Evolutionary conservation across 1,140 invertebrate species (phyloP).

Genomic region (Hylaeus anthracinus): DNA sequence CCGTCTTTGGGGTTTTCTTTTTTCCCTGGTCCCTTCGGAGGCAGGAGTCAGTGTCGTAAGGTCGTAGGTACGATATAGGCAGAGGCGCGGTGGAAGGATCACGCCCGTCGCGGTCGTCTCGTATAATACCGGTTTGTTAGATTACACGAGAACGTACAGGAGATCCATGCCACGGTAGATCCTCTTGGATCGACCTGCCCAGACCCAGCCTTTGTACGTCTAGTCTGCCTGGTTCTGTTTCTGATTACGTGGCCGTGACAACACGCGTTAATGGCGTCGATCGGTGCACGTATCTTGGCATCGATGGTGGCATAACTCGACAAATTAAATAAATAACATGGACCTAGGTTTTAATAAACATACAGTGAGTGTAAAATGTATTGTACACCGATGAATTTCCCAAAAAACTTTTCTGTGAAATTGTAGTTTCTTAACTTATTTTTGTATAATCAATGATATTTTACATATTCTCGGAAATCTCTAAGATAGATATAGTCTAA

Average conservation of each 20-base stretch:
- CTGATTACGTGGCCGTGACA: not conserved
- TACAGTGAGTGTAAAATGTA: too few species aligned
- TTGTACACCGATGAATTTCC: too few species aligned
- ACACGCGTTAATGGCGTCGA: not conserved
- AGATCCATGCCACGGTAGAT: slow-evolving; percentile 46
- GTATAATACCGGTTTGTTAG: slow-evolving; percentile 67
- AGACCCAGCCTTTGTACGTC: slow-evolving; percentile 5
- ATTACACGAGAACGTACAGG: slow-evolving; percentile 55
- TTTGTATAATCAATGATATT: too few species aligned
- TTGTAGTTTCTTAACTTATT: too few species aligned
- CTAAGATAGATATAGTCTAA: too few species aligned
- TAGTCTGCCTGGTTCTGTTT: not conserved
- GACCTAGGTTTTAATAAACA: too few species aligned
- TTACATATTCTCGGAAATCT: too few species aligned
- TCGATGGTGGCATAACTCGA: too few species aligned
- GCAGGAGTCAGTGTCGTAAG: slow-evolving; percentile 56
- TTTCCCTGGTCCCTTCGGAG: slow-evolving; percentile 25
- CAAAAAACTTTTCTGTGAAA: too few species aligned
- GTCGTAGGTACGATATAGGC: slow-evolving; percentile 55
- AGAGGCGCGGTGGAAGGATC: slow-evolving; percentile 53
- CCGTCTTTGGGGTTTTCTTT: slow-evolving; percentile 40
- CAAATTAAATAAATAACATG: too few species aligned
- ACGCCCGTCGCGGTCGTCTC: slow-evolving; percentile 48
- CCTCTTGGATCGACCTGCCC: slow-evolving; percentile 36
- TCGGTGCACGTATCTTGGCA: too few species aligned